phyloP scores from a whole-genome alignment of 2,113 vertebrate species.

The Chaetura pelagica region DNA sequence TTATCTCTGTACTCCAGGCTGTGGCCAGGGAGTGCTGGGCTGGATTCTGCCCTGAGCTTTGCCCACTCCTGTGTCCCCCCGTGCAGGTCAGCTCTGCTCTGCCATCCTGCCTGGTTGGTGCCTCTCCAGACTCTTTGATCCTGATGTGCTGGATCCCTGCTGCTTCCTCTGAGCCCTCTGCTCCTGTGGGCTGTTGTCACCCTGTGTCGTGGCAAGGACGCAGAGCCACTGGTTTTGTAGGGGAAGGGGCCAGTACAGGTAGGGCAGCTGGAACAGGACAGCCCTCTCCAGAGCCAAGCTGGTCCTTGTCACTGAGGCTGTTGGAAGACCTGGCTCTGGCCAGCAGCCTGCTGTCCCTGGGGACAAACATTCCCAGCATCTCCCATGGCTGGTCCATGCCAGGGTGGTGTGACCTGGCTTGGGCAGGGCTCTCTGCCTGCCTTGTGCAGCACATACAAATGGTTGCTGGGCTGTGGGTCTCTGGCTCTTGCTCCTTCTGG shows the following conservation, averaged over 20 bases:
- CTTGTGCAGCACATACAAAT: neutral
- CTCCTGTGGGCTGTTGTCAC: neutral
- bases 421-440: accelerated
- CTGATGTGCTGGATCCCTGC: accelerated
- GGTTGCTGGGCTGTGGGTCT: accelerated
- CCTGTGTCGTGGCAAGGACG: neutral
- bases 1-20: neutral
- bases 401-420: accelerated
- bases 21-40: neutral
- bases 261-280: neutral
- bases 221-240: accelerated
- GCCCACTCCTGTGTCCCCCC: neutral
- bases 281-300: neutral
- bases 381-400: accelerated
- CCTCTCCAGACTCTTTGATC: neutral
- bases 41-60: neutral
- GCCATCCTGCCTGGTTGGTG: accelerated
- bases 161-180: neutral
- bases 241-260: neutral
- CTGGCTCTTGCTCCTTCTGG: neutral
- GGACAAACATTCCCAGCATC: accelerated
- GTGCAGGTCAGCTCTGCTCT: neutral
- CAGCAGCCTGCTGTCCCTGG: neutral
- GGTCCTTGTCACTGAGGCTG: accelerated
- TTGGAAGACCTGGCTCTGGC: neutral